Evolutionary conservation across 2,888 invertebrate species (phyloP).

Genomic region (Drosophila flavopinicola): DNA sequence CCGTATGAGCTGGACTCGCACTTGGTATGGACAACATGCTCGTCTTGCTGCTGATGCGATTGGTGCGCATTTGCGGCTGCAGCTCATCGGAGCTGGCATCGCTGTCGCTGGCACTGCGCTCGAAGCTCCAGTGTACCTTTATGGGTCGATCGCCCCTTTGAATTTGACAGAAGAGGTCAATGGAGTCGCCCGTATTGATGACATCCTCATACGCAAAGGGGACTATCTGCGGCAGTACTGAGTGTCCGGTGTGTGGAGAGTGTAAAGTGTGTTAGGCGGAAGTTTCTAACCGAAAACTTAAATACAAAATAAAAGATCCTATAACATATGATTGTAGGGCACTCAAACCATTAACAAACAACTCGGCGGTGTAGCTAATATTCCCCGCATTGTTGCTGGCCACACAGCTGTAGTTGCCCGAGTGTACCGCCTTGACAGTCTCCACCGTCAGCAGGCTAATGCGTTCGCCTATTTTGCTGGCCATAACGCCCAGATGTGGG

Average conservation of each 20-base stretch:
- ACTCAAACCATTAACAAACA: conserved; percentile 87
- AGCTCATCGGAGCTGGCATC: conserved; percentile 52
- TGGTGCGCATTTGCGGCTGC: conserved; percentile 85
- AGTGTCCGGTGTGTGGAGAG: conserved; percentile 10
- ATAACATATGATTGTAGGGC: conserved; percentile 35
- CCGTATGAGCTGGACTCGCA: conserved; percentile 88
- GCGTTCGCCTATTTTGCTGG: conserved; percentile 88
- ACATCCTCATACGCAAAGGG: conserved; percentile 91
- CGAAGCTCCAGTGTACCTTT: conserved; percentile 88
- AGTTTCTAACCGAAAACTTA: conserved; percentile 26
- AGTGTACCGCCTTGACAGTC: conserved; percentile 88
- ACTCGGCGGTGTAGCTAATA: conserved; percentile 86
- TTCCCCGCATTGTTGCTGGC: conserved; percentile 88
- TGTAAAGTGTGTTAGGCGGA: conserved; percentile 16
- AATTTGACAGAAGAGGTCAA: conserved; percentile 89
- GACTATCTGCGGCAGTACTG: conserved; percentile 91
- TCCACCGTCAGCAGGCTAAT: conserved; percentile 89
- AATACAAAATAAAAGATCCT: conserved; percentile 23
- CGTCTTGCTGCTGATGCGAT: conserved; percentile 87
- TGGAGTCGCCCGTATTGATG: conserved; percentile 89
- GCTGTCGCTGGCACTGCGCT: conserved; percentile 71
- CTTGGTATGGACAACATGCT: conserved; percentile 87
- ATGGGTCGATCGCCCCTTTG: conserved; percentile 89
- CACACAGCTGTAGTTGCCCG: conserved; percentile 89
- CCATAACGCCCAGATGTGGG: conserved; percentile 86